These are phyloP conservation scores for Microcebus tavaratra DNA, from an alignment of 2,113 vertebrate genomes.

Conservation along the genomic window DNA sequence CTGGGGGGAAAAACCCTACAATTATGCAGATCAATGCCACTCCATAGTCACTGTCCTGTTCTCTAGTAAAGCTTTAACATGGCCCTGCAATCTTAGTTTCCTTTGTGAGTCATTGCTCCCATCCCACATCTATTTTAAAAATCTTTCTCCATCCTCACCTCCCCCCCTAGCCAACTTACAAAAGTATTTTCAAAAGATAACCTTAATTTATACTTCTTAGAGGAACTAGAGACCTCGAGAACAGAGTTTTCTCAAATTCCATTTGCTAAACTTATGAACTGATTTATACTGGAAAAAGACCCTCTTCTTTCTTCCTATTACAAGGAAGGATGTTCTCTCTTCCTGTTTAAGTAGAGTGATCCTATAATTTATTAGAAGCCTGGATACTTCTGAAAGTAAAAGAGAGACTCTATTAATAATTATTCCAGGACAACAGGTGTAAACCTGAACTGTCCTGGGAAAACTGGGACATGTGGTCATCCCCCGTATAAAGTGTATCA, in stretches of 20 bases:
- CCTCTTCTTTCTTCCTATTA: not conserved
- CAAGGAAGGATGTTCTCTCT: conserved; percentile 24
- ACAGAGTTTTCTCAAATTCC: conserved; percentile 40
- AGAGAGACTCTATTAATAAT: conserved; percentile 72
- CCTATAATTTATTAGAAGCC: conserved; percentile 27
- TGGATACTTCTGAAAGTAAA: conserved; percentile 52
- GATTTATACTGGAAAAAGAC: not conserved
- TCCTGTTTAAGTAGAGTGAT: not conserved
- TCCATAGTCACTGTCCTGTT: not conserved
- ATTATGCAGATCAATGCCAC: fast-evolving
- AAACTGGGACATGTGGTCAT: conserved; percentile 25
- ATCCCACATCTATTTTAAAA: conserved; percentile 69
- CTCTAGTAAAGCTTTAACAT: not conserved
- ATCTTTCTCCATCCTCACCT: not conserved
- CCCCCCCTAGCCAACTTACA: not conserved
- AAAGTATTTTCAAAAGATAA: conserved; percentile 49
- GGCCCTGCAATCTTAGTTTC: not conserved
- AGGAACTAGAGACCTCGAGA: not conserved
- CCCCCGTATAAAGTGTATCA: not conserved
- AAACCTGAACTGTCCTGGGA: conserved; percentile 12
- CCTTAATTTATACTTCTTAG: conserved; percentile 44
- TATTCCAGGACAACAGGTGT: conserved; percentile 65
- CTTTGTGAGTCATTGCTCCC: conserved; percentile 57
- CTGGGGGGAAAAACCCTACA: fast-evolving
- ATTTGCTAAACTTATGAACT: not conserved